These are phyloP conservation scores for Vanessa cardui DNA, from an alignment of 2,888 invertebrate genomes.

Conservation along the genomic window DNA sequence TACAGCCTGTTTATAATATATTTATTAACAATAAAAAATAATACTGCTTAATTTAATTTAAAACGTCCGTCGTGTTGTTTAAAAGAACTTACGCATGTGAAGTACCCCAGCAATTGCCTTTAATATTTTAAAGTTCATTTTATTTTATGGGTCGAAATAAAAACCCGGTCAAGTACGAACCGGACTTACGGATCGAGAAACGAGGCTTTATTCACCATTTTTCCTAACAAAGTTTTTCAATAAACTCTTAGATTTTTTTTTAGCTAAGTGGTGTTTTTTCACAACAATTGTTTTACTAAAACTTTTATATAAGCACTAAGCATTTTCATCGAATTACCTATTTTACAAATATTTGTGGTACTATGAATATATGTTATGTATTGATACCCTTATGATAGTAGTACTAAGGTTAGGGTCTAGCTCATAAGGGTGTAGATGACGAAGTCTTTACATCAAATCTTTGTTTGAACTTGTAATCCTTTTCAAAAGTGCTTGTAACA, in stretches of 20 bases:
- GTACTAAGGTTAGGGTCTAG: too few relatives aligned
- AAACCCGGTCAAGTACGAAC: constrained; percentile 54
- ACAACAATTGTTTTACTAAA: constrained; percentile 6
- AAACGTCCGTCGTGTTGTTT: neutral
- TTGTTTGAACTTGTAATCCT: too few relatives aligned
- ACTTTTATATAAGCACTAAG: too few relatives aligned
- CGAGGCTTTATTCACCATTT: constrained; percentile 30
- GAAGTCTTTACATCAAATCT: too few relatives aligned
- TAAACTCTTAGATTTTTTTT: constrained; percentile 5
- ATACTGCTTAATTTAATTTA: neutral
- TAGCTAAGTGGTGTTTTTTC: neutral
- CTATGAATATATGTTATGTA: too few relatives aligned
- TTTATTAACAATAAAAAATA: neutral
- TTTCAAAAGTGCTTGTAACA: too few relatives aligned
- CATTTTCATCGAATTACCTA: too few relatives aligned
- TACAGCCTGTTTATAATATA: too few relatives aligned
- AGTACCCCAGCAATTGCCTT: constrained; percentile 32
- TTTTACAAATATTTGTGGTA: too few relatives aligned
- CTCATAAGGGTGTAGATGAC: too few relatives aligned
- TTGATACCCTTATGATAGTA: too few relatives aligned
- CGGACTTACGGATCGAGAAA: constrained; percentile 33
- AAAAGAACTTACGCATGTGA: constrained; percentile 11
- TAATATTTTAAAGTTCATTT: constrained; percentile 72
- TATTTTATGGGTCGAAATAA: constrained; percentile 63
- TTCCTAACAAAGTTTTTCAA: constrained; percentile 6